Evolutionary conservation across 2,797 vertebrate genomes (phyloP).

Genomic region (Muraenolepis orangiensis): DNA sequence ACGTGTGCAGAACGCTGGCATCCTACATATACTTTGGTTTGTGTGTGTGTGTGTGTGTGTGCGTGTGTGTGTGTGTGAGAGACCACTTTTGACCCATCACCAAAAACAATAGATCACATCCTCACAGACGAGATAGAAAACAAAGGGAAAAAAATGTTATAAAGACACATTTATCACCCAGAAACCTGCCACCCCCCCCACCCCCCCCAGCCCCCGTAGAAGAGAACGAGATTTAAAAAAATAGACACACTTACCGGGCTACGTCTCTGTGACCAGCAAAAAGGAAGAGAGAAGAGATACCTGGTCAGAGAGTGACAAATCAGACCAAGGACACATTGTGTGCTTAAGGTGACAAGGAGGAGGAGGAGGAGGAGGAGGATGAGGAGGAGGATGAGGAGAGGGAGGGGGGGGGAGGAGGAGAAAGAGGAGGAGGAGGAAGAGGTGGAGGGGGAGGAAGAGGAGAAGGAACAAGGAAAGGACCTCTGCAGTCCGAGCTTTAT

Average conservation of each 20-base stretch:
- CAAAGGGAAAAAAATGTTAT: slow-evolving; percentile 22
- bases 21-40: not conserved
- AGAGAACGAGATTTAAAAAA: slow-evolving; percentile 13
- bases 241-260: slow-evolving; percentile 89
- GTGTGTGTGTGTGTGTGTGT: not conserved
- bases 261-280: slow-evolving; percentile 98
- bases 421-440: not conserved
- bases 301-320: slow-evolving; percentile 96
- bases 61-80: not conserved
- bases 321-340: slow-evolving; percentile 76
- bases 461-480: not conserved
- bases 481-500: not conserved
- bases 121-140: slow-evolving; percentile 9
- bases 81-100: not conserved
- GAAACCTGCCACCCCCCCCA: slow-evolving; percentile 25
- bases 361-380: not conserved
- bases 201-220: not conserved
- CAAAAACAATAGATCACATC: slow-evolving; percentile 9
- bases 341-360: slow-evolving; percentile 29
- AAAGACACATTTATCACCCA: slow-evolving; percentile 15
- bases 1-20: not conserved
- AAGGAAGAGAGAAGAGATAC: slow-evolving; percentile 98
- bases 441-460: not conserved
- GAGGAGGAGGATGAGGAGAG: no score
- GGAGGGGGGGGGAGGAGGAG: not conserved